phyloP scores from a whole-genome alignment of 2,113 vertebrate species.

The Anarrhichthys ocellatus region DNA sequence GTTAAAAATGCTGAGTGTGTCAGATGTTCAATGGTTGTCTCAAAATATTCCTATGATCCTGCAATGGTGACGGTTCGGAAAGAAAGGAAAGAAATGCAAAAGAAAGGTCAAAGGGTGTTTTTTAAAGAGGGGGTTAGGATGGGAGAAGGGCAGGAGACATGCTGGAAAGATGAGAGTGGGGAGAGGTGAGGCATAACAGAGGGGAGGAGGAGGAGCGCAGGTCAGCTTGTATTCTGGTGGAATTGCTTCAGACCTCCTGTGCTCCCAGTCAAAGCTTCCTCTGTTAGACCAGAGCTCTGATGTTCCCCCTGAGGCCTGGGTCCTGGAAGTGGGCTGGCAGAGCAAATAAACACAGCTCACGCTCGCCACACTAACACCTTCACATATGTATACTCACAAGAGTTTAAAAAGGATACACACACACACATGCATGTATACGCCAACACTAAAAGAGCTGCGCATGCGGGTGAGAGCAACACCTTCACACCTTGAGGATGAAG shows the following conservation, averaged over 20 bases:
- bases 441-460: conserved; percentile 34
- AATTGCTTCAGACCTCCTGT: conserved; percentile 63
- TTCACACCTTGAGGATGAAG: conserved; percentile 34
- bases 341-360: conserved; percentile 79
- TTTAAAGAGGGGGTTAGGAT: conserved; percentile 17
- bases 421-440: conserved; percentile 20
- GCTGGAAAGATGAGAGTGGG: conserved; percentile 36
- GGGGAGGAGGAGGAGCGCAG: conserved; percentile 7
- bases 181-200: conserved; percentile 42
- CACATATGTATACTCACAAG: conserved; percentile 62
- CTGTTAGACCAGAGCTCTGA: conserved; percentile 70
- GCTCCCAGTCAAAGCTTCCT: conserved; percentile 74
- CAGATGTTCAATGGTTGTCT: not conserved
- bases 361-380: conserved; percentile 70
- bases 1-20: not conserved
- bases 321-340: conserved; percentile 79
- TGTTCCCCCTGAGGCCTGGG: conserved; percentile 70
- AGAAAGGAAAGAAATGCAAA: not conserved
- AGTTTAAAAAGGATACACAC: conserved; percentile 40
- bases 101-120: not conserved
- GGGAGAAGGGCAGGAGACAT: conserved; percentile 14
- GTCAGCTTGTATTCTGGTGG: conserved; percentile 48
- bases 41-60: not conserved
- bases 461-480: conserved; percentile 1
- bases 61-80: not conserved